A percentile compares a stretch with the other conserved stretches of the same genome.
Evolutionary conservation across 2,113 vertebrate genomes (phyloP).

Genomic region (Aegotheles bennettii): DNA sequence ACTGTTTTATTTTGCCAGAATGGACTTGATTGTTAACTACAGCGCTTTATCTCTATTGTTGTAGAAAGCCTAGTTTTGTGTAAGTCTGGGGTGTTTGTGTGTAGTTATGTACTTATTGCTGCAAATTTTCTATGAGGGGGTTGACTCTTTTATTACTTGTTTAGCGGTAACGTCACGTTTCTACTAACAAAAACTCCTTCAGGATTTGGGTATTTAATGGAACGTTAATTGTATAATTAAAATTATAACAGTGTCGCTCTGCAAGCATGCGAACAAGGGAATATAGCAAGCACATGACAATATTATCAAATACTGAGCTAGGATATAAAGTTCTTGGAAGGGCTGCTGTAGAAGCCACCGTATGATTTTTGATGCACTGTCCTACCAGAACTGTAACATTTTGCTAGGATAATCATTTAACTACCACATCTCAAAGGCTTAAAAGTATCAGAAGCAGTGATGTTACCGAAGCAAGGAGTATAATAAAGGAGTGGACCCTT

Average conservation of each 20-base stretch:
- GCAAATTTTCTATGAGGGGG: conserved; percentile 84
- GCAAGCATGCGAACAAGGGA: conserved; percentile 79
- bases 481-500: conserved; percentile 99
- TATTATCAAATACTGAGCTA: conserved; percentile 77
- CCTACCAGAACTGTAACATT: conserved; percentile 91
- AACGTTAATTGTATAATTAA: conserved; percentile 77
- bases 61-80: conserved; percentile 70
- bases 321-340: conserved; percentile 88
- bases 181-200: conserved; percentile 86
- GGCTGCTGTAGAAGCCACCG: conserved; percentile 83
- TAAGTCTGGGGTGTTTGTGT: conserved; percentile 70
- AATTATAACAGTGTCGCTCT: conserved; percentile 78
- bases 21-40: conserved; percentile 50
- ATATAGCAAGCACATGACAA: conserved; percentile 78
- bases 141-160: conserved; percentile 99
- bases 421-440: conserved; percentile 83
- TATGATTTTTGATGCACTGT: conserved; percentile 90
- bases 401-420: conserved; percentile 86
- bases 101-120: conserved; percentile 73
- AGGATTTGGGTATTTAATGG: conserved; percentile 77
- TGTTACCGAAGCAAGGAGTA: conserved; percentile 99
- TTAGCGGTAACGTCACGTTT: conserved; percentile 99
- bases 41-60: conserved; percentile 58
- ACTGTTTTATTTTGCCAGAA: conserved; percentile 43
- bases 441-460: conserved; percentile 95